These are phyloP conservation scores for Arnoldichthys spilopterus DNA, from an alignment of 2,797 vertebrate genomes.

Conservation along the genomic window DNA sequence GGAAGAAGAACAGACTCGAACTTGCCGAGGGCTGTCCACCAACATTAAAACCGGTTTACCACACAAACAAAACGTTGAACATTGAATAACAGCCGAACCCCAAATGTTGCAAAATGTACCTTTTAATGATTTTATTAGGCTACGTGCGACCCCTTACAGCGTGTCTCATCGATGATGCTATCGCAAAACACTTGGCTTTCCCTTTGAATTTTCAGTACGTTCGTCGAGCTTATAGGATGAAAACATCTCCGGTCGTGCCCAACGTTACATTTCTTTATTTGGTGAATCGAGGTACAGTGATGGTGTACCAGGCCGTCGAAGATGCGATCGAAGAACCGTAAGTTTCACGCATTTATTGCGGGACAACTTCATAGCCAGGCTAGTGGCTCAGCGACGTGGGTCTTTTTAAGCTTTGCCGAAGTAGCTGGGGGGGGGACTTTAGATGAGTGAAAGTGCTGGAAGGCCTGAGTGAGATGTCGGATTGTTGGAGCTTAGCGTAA, in stretches of 20 bases:
- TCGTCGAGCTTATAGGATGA: not conserved
- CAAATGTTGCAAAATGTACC: not conserved
- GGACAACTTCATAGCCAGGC: not conserved
- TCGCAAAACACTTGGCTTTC: constrained; percentile 40
- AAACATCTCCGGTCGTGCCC: not conserved
- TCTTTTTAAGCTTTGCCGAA: not conserved
- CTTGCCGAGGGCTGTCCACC: constrained; percentile 70
- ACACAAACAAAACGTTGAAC: not conserved
- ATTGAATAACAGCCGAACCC: too few relatives aligned
- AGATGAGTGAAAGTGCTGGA: not conserved
- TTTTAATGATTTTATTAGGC: not conserved
- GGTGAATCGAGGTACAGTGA: not conserved
- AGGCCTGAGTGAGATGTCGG: constrained; percentile 20
- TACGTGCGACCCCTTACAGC: not conserved
- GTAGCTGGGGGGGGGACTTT: not conserved
- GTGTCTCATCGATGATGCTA: constrained; percentile 34
- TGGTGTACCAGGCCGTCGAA: constrained; percentile 12
- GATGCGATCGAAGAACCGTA: not conserved
- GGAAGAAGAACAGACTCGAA: constrained; percentile 75
- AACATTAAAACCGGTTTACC: constrained; percentile 45
- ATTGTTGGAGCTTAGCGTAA: constrained; percentile 24
- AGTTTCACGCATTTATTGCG: not conserved
- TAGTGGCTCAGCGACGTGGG: not conserved
- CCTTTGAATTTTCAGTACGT: constrained; percentile 22
- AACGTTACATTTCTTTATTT: not conserved